Conservation (phyloP, 1,140 invertebrate genomes). For the Scaptomyza hsui region DNA sequence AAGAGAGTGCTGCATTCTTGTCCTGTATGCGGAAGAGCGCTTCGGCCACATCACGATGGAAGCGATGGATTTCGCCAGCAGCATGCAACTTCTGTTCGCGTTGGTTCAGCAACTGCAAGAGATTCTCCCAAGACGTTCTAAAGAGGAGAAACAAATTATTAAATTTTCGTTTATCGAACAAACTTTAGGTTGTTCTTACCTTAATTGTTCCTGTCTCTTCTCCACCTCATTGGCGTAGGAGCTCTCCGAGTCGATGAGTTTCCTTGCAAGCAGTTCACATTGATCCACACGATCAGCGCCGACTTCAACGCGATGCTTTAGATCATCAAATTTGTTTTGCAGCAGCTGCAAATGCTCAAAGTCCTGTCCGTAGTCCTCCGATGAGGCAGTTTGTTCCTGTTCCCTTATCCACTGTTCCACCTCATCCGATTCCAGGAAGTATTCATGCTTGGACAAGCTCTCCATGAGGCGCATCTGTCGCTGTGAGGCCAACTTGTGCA, state of each 20-base stretch:
- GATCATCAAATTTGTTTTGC: conserved; percentile 97
- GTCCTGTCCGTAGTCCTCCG: conserved; percentile 98
- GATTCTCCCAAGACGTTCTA: conserved; percentile 91
- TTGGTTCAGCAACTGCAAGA: conserved; percentile 93
- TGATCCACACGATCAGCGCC: conserved; percentile 96
- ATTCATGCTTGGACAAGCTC: conserved; percentile 96
- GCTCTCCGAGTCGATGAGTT: conserved; percentile 94
- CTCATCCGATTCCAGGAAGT: conserved; percentile 95
- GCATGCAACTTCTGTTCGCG: conserved; percentile 94
- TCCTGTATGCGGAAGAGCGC: conserved; percentile 95
- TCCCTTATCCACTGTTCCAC: conserved; percentile 97
- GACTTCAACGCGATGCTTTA: conserved; percentile 95
- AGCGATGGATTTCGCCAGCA: conserved; percentile 97
- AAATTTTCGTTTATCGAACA: neutral
- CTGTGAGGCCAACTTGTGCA: conserved; percentile 92
- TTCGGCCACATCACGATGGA: conserved; percentile 98
- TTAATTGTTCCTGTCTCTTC: conserved; percentile 93
- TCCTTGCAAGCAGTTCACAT: conserved; percentile 95
- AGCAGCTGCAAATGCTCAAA: conserved; percentile 97
- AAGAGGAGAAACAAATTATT: neutral
- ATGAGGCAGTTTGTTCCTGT: conserved; percentile 94
- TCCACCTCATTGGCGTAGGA: conserved; percentile 95
- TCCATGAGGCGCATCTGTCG: conserved; percentile 94
- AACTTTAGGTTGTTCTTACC: conserved; percentile 85
- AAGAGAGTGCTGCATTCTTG: conserved; percentile 92